These are phyloP conservation scores for Hydractinia symbiolongicarpus DNA, from an alignment of 30 jellyfish, hydroid and myxozoan species.

Conservation along the genomic window DNA sequence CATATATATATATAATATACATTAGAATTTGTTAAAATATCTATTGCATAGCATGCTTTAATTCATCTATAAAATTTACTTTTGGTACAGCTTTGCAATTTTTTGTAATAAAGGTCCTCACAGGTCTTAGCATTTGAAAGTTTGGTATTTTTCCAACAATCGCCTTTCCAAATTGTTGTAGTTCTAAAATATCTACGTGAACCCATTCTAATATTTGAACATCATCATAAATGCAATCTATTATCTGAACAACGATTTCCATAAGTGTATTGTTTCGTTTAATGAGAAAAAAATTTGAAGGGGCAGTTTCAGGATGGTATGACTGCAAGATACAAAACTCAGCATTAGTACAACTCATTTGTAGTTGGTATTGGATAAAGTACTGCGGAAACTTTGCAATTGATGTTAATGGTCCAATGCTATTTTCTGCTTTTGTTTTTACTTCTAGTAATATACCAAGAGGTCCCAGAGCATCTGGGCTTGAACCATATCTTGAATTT, in stretches of 20 bases:
- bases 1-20: too few relatives aligned
- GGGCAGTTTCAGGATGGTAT: conserved; percentile 1
- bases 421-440: conserved; percentile 16
- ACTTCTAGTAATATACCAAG: conserved; percentile 10
- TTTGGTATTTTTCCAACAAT: too few relatives aligned
- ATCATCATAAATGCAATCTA: neutral
- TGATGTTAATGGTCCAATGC: neutral
- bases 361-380: conserved; percentile 18
- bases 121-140: too few relatives aligned
- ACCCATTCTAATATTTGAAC: neutral
- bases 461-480: conserved; percentile 28
- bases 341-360: conserved; percentile 15
- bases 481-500: conserved; percentile 19
- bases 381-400: neutral
- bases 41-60: too few relatives aligned
- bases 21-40: too few relatives aligned
- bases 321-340: neutral
- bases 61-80: too few relatives aligned
- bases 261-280: conserved; percentile 5
- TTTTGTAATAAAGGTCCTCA: too few relatives aligned
- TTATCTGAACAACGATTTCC: neutral
- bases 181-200: too few relatives aligned
- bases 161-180: too few relatives aligned
- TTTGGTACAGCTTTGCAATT: too few relatives aligned
- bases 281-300: conserved; percentile 3